These are phyloP conservation scores for Cyprinodon diabolis DNA, from an alignment of 2,797 vertebrate genomes.

Conservation along the genomic window DNA sequence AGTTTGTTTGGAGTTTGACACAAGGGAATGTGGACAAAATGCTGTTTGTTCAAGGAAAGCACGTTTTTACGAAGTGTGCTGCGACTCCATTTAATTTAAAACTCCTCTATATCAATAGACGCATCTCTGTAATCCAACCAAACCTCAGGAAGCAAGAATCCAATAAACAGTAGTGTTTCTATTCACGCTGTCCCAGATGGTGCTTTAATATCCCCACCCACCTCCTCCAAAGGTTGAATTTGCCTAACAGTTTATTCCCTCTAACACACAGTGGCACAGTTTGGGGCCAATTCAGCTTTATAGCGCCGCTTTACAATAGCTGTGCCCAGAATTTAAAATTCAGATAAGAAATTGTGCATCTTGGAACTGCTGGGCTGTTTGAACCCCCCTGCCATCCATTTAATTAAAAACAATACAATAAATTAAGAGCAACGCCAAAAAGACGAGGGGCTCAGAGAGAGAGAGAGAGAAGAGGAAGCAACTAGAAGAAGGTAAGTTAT, in stretches of 20 bases:
- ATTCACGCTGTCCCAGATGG: conserved; percentile 24
- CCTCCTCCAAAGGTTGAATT: conserved; percentile 63
- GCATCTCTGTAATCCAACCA: conserved; percentile 56
- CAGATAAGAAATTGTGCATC: conserved; percentile 65
- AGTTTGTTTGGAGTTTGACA: not conserved
- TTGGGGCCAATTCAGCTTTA: conserved; percentile 68
- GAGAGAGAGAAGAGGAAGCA: conserved; percentile 44
- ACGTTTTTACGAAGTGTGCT: conserved; percentile 10
- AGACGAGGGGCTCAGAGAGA: conserved; percentile 32
- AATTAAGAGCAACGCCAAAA: conserved; percentile 75
- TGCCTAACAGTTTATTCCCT: conserved; percentile 63
- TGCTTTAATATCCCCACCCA: conserved; percentile 45
- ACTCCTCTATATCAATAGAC: conserved; percentile 34
- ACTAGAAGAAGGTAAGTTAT: conserved; percentile 72
- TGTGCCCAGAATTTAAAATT: conserved; percentile 63
- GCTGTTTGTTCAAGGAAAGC: conserved; percentile 10
- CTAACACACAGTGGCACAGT: conserved; percentile 50
- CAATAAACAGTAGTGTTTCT: conserved; percentile 38
- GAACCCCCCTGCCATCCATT: conserved; percentile 70
- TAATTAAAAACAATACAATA: conserved; percentile 84
- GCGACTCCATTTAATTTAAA: conserved; percentile 46
- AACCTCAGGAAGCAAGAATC: conserved; percentile 27
- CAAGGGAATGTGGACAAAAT: not conserved
- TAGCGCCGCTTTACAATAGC: conserved; percentile 52
- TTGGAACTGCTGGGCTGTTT: conserved; percentile 69